Conservation (phyloP, 2,797 vertebrate species). For the Enteromius fasciolatus region DNA sequence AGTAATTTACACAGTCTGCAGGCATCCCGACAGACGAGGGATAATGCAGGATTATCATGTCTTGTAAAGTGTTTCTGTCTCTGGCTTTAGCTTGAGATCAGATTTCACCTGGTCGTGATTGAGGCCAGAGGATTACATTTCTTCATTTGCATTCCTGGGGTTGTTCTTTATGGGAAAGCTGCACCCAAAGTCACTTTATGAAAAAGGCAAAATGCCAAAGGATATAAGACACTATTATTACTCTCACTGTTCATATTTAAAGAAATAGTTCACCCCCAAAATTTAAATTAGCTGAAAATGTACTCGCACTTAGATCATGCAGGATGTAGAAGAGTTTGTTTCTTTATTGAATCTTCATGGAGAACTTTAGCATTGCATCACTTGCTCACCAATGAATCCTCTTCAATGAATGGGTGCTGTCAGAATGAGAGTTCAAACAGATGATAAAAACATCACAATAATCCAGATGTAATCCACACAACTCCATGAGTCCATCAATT, state of each 20-base stretch:
- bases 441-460: neutral
- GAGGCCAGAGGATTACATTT: conserved; percentile 25
- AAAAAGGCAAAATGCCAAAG: neutral
- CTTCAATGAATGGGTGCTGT: too few species aligned
- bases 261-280: neutral
- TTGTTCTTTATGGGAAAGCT: conserved; percentile 27
- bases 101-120: conserved; percentile 32
- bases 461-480: neutral
- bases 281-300: neutral
- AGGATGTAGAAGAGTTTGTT: neutral
- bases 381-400: too few species aligned
- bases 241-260: neutral
- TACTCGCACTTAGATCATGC: neutral
- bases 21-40: neutral
- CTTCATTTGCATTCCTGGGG: conserved; percentile 21
- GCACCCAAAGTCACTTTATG: neutral
- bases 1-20: conserved; percentile 23
- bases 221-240: neutral
- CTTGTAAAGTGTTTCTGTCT: conserved; percentile 32
- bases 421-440: too few species aligned
- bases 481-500: neutral
- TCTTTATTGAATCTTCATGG: neutral
- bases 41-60: conserved; percentile 47
- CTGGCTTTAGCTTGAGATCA: neutral
- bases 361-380: neutral